Evolutionary conservation across 2,113 vertebrate species (phyloP).

Genomic region (Oryzias melastigma): DNA sequence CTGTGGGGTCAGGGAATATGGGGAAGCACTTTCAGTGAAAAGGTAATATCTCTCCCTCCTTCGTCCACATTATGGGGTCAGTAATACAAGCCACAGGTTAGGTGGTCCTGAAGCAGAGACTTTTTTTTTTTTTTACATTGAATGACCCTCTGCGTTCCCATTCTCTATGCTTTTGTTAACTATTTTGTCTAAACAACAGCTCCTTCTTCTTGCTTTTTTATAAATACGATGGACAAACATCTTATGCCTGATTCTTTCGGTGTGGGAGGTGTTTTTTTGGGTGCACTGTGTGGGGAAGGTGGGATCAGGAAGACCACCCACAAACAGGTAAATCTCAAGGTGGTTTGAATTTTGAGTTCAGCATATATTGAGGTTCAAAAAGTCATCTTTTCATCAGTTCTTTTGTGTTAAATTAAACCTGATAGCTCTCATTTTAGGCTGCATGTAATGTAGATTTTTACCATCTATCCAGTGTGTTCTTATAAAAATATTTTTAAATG

Average conservation of each 20-base stretch:
- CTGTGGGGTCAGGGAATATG: constrained; percentile 75
- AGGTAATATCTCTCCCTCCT: constrained; percentile 76
- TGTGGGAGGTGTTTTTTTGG: constrained; percentile 4
- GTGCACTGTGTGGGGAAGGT: constrained; percentile 10
- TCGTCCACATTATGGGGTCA: constrained; percentile 76
- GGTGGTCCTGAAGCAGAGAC: constrained; percentile 82
- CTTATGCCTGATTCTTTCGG: constrained; percentile 49
- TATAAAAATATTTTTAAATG: too few species aligned
- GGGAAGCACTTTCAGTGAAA: constrained; percentile 74
- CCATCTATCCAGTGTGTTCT: too few species aligned
- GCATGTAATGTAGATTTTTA: too few species aligned
- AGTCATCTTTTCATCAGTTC: too few species aligned
- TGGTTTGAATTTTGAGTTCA: constrained; percentile 52
- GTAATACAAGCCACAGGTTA: constrained; percentile 82
- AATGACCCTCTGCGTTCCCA: constrained; percentile 67
- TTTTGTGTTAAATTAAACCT: too few species aligned
- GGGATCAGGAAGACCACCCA: constrained; percentile 74
- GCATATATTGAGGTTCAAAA: constrained; percentile 26
- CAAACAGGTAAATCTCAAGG: constrained; percentile 68
- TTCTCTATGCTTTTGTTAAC: constrained; percentile 38
- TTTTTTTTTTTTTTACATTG: constrained; percentile 59
- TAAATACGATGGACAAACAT: constrained; percentile 71
- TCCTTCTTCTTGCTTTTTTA: constrained; percentile 40
- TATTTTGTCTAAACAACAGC: neutral
- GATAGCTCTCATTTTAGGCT: too few species aligned